Base-by-base conservation (phyloP, 2,113 vertebrate species). In the Nesoenas mayeri region DNA sequence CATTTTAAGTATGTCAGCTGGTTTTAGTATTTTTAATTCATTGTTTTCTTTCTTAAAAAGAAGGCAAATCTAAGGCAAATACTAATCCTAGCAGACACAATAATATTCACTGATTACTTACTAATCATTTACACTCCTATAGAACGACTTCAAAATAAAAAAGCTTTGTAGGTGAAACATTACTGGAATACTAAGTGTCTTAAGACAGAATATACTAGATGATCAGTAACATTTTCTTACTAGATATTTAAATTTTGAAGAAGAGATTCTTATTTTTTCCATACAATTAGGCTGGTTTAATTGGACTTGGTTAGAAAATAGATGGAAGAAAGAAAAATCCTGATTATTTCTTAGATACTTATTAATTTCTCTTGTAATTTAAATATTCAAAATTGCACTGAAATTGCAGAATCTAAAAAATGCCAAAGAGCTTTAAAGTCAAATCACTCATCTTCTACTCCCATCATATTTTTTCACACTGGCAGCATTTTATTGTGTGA, bases 1-100 rank as follows among this genome's bases (percentile, higher is more conserved):
- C 74, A 93, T 85, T 73, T 86, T 66, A 95, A 95, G 69, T 42
- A 85, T 40, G 42, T 58, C 75, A 95, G 26, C 79, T 28, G 66
- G 51, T 44, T 62, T 73, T 77, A 87, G 80, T 26, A n/a, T 57
- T 93, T 91, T 90, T 67, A 95, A 80, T 25, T 71, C 75, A 74
- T 58, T 1, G 2, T 42, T 74, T 93, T 83, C 75, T 36, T 61
- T 78, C 34, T 83, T 75, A n/a, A 47, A 69, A 62, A 65, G 28
- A 65, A 65, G 44, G 36, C 84, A 82, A 25, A 48, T 85, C 12
- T 71, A 54, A 72, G 54, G 24, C 40, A 82, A 19, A 10, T 70
- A 44, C 10, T 74, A 40, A 73, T 83, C n/a, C 38, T 44, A 77
- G 54, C 20, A 73, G 10, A 67, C 12, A 56, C 21, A 64, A 47